A percentile compares a stretch with the other conserved stretches of the same genome.
Conservation (phyloP, 2,888 invertebrate species). For the Torymus auratus region DNA sequence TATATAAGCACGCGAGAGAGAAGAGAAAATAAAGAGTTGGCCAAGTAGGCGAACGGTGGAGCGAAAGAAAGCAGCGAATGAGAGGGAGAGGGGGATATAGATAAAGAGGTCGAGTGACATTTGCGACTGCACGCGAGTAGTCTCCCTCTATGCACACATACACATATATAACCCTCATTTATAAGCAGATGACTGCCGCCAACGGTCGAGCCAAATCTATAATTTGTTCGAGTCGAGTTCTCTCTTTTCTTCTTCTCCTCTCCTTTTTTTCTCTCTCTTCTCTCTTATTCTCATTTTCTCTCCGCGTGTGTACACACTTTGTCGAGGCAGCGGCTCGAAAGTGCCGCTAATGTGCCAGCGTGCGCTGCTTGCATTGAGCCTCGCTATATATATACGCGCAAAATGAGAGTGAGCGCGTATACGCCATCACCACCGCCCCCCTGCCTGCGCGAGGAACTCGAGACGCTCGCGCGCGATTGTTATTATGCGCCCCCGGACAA, state of each 20-base stretch:
- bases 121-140: constrained; percentile 12
- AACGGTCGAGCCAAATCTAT: constrained; percentile 75
- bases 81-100: constrained; percentile 55
- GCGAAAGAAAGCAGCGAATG: constrained; percentile 53
- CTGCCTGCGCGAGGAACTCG: constrained; percentile 72
- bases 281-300: constrained; percentile 62
- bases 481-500: constrained; percentile 61
- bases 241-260: constrained; percentile 50
- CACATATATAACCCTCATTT: constrained; percentile 61
- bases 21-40: constrained; percentile 53
- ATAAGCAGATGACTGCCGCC: constrained; percentile 71
- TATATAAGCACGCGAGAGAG: not conserved
- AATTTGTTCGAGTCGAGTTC: constrained; percentile 73
- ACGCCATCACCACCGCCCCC: constrained; percentile 44
- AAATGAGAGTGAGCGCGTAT: constrained; percentile 27
- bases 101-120: constrained; percentile 65
- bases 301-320: not conserved
- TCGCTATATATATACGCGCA: constrained; percentile 30
- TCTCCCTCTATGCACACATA: constrained; percentile 8
- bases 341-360: constrained; percentile 70
- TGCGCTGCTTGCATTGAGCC: constrained; percentile 61
- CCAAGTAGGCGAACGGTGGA: constrained; percentile 53
- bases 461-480: constrained; percentile 73
- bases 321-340: constrained; percentile 63
- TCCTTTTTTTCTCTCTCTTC: constrained; percentile 51